Percentiles rank a stretch among this genome's conserved stretches.
Conservation (phyloP, 64 coral and sea anemone species). For the Pocillopora verrucosa region DNA sequence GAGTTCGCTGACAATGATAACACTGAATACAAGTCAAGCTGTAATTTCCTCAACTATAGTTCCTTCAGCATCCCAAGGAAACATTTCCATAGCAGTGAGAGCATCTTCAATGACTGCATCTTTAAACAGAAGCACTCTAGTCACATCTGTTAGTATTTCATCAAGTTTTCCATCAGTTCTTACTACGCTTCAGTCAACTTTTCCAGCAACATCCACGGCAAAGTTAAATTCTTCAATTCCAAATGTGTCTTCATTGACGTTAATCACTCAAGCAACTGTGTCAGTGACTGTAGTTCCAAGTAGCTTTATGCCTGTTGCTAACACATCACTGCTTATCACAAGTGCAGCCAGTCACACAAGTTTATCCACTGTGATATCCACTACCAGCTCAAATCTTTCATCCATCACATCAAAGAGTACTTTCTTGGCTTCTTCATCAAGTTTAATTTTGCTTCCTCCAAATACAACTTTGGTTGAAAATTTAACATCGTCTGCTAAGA, state of each 20-base stretch:
- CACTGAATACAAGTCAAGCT: background rate
- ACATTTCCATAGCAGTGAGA: background rate
- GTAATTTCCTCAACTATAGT: background rate
- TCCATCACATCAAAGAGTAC: background rate
- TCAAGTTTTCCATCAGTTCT: constrained; percentile 2
- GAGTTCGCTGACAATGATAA: background rate
- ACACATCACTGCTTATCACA: constrained; percentile 3
- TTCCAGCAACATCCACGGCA: background rate
- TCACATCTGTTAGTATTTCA: background rate
- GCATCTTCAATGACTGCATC: background rate
- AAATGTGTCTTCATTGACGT: background rate
- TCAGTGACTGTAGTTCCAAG: background rate
- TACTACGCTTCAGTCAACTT: background rate
- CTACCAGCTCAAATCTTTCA: background rate
- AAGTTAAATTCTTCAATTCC: background rate
- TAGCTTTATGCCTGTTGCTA: background rate
- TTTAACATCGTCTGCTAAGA: background rate
- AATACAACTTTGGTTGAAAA: background rate
- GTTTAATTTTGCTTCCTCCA: background rate
- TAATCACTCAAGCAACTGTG: background rate
- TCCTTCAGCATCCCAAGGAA: background rate
- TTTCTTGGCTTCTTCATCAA: background rate
- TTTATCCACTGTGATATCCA: background rate
- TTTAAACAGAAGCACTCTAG: background rate
- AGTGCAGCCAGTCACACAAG: background rate